Evolutionary conservation across 92 coral and sea anemone genomes (phyloP).

Genomic region (Virgularia gustaviana): DNA sequence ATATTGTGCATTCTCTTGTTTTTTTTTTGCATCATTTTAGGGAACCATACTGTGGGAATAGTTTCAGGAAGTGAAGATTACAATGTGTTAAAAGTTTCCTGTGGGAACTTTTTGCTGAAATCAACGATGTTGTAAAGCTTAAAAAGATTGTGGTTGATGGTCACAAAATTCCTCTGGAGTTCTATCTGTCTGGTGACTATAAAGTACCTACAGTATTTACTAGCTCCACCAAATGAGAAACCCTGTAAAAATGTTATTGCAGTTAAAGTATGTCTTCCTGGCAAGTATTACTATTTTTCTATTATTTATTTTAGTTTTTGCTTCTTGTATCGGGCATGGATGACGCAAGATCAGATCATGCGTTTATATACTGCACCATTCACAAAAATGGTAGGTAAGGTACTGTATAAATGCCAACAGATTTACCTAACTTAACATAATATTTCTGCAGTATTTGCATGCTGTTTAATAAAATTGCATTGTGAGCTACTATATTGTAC

Average conservation of each 20-base stretch:
- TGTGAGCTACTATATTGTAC: not conserved
- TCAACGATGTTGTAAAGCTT: slow-evolving; percentile 19
- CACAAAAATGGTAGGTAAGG: not conserved
- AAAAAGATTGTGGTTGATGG: slow-evolving; percentile 43
- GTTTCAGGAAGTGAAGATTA: slow-evolving; percentile 43
- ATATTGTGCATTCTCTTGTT: not conserved
- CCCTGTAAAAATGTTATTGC: not conserved
- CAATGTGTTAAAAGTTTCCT: slow-evolving; percentile 23
- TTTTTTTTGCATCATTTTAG: slow-evolving; percentile 7
- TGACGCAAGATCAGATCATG: not conserved
- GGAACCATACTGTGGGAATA: slow-evolving; percentile 35
- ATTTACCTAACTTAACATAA: too few relatives aligned
- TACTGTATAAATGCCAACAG: too few relatives aligned
- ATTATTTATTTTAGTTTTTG: not conserved
- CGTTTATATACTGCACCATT: not conserved
- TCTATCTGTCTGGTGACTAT: slow-evolving; percentile 39
- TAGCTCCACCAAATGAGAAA: not conserved
- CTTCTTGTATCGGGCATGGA: not conserved
- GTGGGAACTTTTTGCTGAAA: slow-evolving; percentile 37
- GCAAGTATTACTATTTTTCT: not conserved
- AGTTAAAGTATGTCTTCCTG: not conserved
- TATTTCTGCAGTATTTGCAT: too few relatives aligned
- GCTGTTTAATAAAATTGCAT: not conserved
- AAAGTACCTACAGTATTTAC: too few relatives aligned
- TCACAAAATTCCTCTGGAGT: slow-evolving; percentile 34